Evolutionary conservation across 2,113 vertebrate genomes (phyloP).

Genomic region (Nerophis lumbriciformis): DNA sequence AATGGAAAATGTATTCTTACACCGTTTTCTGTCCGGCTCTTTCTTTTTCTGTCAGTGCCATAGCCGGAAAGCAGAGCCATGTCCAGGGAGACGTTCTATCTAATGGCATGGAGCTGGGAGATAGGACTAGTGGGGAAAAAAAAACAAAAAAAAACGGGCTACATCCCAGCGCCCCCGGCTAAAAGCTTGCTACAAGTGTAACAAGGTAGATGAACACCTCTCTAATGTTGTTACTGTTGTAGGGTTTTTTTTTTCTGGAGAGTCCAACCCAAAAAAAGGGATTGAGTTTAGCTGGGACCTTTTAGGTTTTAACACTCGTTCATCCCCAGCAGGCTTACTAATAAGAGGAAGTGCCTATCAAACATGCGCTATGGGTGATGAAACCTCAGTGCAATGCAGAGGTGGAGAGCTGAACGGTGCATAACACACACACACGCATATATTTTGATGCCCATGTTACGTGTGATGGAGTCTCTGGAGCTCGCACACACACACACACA

Average conservation of each 20-base stretch:
- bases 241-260: slow-evolving; percentile 14
- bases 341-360: slow-evolving; percentile 69
- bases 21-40: background rate
- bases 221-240: slow-evolving; percentile 33
- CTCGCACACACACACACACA: slow-evolving; percentile 10
- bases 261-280: slow-evolving; percentile 38
- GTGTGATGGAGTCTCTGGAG: background rate
- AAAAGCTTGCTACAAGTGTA: slow-evolving; percentile 44
- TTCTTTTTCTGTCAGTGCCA: slow-evolving; percentile 49
- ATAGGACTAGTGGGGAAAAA: slow-evolving; percentile 44
- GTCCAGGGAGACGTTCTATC: slow-evolving; percentile 67
- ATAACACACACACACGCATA: background rate
- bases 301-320: slow-evolving; percentile 9
- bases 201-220: slow-evolving; percentile 45
- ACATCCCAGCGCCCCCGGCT: slow-evolving; percentile 45
- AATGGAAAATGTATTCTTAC: slow-evolving; percentile 43
- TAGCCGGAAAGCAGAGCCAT: slow-evolving; percentile 56
- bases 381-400: slow-evolving; percentile 64
- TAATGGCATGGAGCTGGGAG: slow-evolving; percentile 64
- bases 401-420: slow-evolving; percentile 25
- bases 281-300: slow-evolving; percentile 41
- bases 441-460: slow-evolving; percentile 2
- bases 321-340: slow-evolving; percentile 57
- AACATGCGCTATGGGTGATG: slow-evolving; percentile 67
- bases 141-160: slow-evolving; percentile 53